These are phyloP conservation scores for Muschampia plurimacula DNA, from an alignment of 2,888 invertebrate genomes.

Conservation along the genomic window DNA sequence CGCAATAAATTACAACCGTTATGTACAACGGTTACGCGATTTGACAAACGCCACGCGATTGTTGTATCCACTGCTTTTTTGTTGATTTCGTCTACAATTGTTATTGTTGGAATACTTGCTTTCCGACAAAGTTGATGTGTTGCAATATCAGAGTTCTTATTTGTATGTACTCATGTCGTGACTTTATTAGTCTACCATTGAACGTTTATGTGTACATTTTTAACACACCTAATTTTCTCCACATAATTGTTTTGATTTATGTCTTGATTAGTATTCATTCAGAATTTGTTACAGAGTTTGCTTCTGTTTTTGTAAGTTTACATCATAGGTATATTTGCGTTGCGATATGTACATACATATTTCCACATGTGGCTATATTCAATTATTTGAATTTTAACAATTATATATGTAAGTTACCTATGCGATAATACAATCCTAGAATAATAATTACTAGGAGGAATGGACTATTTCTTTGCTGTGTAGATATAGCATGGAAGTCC, in stretches of 20 bases:
- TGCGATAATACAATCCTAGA: too few species aligned
- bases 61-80: slow-evolving; percentile 20
- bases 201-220: neutral
- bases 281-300: too few species aligned
- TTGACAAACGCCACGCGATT: slow-evolving; percentile 25
- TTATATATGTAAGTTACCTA: too few species aligned
- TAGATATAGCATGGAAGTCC: too few species aligned
- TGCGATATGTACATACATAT: too few species aligned
- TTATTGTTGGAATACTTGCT: neutral
- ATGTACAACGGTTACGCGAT: slow-evolving; percentile 27
- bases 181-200: neutral
- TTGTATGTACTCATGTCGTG: neutral
- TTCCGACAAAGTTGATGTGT: slow-evolving; percentile 29
- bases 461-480: too few species aligned
- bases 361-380: too few species aligned
- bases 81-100: slow-evolving; percentile 10
- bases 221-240: neutral
- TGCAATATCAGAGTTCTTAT: neutral
- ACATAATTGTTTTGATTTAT: neutral
- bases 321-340: too few species aligned
- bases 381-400: too few species aligned
- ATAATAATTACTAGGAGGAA: too few species aligned
- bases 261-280: neutral
- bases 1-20: slow-evolving; percentile 32
- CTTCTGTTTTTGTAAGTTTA: too few species aligned